Evolutionary conservation across 2,113 vertebrate species (phyloP), one percentile per base, ranked within the genome.

Genomic region (Nesogale talazaci): DNA sequence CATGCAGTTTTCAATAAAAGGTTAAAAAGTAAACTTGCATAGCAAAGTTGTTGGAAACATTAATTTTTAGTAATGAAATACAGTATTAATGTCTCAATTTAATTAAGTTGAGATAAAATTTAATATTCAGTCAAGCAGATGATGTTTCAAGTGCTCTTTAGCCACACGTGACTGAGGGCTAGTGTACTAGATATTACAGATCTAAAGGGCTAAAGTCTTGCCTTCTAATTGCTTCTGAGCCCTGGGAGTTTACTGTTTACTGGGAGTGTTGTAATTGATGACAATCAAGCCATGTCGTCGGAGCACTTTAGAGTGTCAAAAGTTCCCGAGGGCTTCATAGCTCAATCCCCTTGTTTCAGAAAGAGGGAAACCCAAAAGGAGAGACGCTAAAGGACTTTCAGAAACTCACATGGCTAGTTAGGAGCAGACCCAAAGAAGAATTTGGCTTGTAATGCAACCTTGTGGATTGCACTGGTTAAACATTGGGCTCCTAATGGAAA

Each of bases 31-130:
- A 72, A 40, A 79, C 57, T 86, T 65, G 85, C 27, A 83, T 67
- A 20, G 56, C 12, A 83, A 86, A 40, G 1, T 90, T 80, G 27
- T 74, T 95, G 93, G 22, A 76, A 75, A 85, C 25, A 79, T 31
- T 36, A 81, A 27, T 52, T 69, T 89, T 72, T 59, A 89, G 38
- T 82, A 90, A 82, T 38, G 79, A 10, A 84, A 38, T 70, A 40
- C 2, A 59, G 27, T 29, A 56, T 74, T 16, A 2, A 1, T 79
- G 83, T 95, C 23, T 75, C 79, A 82, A 77, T n/a, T 93, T 90
- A 89, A 84, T 56, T 61, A 76, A 61, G 82, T 25, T 94, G 42
- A 83, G 67, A 83, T 69, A 59, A 86, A 90, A 63, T 19, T 36
- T n/a, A 56, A 61, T 89, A 59, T 34, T 81, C 20, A 56, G 11